Evolutionary conservation across 2,113 vertebrate genomes (phyloP), one percentile per base, ranked within the genome.

Genomic region (Xiphophorus couchianus): DNA sequence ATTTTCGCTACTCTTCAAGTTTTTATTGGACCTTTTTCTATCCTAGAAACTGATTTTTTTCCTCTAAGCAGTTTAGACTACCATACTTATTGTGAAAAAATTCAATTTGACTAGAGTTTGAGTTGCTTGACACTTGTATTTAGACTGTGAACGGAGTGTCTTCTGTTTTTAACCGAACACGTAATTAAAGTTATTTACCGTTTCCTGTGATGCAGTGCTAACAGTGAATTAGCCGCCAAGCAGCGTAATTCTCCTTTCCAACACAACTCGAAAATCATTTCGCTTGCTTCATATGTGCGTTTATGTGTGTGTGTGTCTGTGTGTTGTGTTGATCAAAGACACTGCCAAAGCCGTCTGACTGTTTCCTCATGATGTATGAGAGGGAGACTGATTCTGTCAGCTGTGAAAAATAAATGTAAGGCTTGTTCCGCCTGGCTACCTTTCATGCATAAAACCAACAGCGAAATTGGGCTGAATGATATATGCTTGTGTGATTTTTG

Each of bases 281-380:
- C 37, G 44, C 42, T 54, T 69, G 68, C 70, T 44, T 62, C 30
- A 39, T 13, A 4, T 73, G 65, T 28, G 31, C 35, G 62, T 64
- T 30, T 11, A 1, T 74, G 8, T 14, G 25, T 39, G 5, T 37
- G 11, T 61, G 28, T 11, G 17, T 8, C 22, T 25, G 2, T 65
- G 19, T 62, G 61, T 14, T 19, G 29, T 28, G 72, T 66, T 62
- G 74, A 66, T 75, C 54, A 74, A 78, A 74, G 67, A 60, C 0
- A 10, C 33, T 75, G 75, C 74, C 63, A 68, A 62, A 44, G 51
- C 74, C 63, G 67, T 39, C 17, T 54, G 64, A 72, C 31, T 19
- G n/a, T 83, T 35, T 66, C 71, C 1, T 27, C 78, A 29, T 90
- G 88, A 90, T 82, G 67, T 73, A 85, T 86, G 83, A 85, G 69